A percentile compares a stretch with the other conserved stretches of the same genome.
Conservation (phyloP, 2,113 vertebrate genomes). For the Sylvia atricapilla region DNA sequence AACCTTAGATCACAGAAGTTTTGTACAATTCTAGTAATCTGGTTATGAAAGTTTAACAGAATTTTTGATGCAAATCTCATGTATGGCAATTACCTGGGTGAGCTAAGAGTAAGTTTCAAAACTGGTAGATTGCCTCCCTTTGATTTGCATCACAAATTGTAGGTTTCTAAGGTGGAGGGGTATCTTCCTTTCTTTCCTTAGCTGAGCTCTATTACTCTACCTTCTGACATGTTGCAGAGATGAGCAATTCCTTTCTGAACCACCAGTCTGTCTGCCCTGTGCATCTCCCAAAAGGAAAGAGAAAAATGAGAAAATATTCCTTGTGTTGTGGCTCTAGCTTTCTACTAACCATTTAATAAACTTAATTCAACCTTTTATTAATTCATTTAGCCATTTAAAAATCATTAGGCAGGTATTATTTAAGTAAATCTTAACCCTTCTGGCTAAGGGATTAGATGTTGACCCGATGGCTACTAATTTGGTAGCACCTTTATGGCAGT, state of each 20-base stretch:
- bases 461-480: not conserved
- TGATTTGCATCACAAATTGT: not conserved
- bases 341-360: not conserved
- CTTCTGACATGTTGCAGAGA: not conserved
- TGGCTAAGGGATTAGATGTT: not conserved
- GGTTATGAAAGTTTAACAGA: not conserved
- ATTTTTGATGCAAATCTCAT: not conserved
- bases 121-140: not conserved
- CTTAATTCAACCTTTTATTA: not conserved
- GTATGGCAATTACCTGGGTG: not conserved
- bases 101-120: not conserved
- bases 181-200: not conserved
- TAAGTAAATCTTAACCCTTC: not conserved
- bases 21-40: not conserved
- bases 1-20: not conserved
- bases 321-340: not conserved
- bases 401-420: not conserved
- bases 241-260: not conserved
- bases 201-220: not conserved
- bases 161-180: not conserved
- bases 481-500: not conserved
- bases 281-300: not conserved
- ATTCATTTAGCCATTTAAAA: not conserved
- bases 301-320: not conserved
- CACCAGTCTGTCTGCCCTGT: not conserved